Percentiles rank a stretch among this genome's conserved stretches.
Evolutionary conservation across 2,113 vertebrate genomes (phyloP).

Genomic region (Aptenodytes forsteri): DNA sequence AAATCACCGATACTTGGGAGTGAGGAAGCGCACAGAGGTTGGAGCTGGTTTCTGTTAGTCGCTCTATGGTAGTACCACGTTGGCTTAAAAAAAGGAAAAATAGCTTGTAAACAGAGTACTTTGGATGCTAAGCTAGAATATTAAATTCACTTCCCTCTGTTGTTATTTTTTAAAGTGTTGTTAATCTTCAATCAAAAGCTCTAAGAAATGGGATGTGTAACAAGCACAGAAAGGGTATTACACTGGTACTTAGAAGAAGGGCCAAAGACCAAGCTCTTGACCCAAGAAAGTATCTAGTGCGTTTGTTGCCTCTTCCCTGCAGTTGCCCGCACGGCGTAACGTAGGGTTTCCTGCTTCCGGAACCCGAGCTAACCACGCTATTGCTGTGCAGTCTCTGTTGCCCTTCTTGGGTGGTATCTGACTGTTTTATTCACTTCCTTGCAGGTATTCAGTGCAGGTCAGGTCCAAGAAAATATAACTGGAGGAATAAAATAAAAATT

Average conservation of each 20-base stretch:
- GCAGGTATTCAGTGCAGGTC: not conserved
- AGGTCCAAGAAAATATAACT: not conserved
- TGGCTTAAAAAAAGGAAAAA: not conserved
- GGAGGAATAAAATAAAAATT: not conserved
- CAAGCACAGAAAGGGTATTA: not conserved
- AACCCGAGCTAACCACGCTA: accelerated
- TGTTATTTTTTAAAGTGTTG: not conserved
- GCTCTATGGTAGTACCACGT: accelerated
- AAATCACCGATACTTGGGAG: not conserved
- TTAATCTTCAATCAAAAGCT: not conserved
- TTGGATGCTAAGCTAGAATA: not conserved
- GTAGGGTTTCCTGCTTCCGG: not conserved
- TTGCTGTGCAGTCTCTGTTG: accelerated
- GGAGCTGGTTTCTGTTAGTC: not conserved
- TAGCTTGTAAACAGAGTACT: not conserved
- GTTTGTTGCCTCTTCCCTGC: not conserved
- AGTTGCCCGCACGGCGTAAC: accelerated
- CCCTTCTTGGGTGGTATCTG: not conserved
- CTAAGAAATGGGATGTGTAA: not conserved
- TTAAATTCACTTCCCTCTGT: not conserved
- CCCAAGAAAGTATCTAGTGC: not conserved
- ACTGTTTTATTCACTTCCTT: not conserved
- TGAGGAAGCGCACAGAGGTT: not conserved
- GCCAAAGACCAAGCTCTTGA: not conserved
- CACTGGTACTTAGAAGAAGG: not conserved